Percentiles rank a stretch among this genome's conserved stretches.
These are phyloP conservation scores for Saguinus imperator DNA, from an alignment of 2,113 vertebrate genomes.

Conservation along the genomic window DNA sequence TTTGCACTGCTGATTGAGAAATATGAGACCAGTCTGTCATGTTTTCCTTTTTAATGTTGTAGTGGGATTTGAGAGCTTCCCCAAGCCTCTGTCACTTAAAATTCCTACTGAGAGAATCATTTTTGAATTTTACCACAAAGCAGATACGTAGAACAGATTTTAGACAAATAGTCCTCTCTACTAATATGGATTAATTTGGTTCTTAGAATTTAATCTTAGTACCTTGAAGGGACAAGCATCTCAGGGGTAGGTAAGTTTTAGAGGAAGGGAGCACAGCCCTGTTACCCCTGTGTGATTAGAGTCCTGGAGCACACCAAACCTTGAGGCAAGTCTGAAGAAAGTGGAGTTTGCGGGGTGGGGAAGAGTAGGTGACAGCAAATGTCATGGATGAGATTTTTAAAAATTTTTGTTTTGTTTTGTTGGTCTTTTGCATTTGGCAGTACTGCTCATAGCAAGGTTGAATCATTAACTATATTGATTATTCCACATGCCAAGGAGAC, in stretches of 20 bases:
- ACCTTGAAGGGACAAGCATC: not conserved
- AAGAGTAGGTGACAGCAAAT: not conserved
- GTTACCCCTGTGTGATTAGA: not conserved
- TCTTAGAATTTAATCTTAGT: not conserved
- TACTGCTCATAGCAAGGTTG: not conserved
- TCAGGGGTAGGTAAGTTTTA: not conserved
- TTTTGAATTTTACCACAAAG: constrained; percentile 30
- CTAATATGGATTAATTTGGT: not conserved
- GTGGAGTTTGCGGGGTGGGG: not conserved
- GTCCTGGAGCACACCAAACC: not conserved
- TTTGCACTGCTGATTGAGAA: not conserved
- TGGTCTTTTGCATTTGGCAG: not conserved
- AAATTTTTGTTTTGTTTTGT: not conserved
- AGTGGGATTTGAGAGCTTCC: not conserved
- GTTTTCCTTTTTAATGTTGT: not conserved
- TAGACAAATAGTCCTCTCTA: not conserved
- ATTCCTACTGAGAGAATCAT: not conserved
- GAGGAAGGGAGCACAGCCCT: not conserved
- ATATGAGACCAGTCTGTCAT: not conserved
- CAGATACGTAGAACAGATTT: not conserved
- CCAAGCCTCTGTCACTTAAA: not conserved
- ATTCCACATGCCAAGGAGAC: not conserved
- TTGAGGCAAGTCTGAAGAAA: not conserved
- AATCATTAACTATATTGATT: constrained; percentile 1
- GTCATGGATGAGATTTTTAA: not conserved